Evolutionary conservation across 2,888 invertebrate genomes (phyloP), one percentile per base, ranked within the genome.

Genomic region (Molorchus minor): DNA sequence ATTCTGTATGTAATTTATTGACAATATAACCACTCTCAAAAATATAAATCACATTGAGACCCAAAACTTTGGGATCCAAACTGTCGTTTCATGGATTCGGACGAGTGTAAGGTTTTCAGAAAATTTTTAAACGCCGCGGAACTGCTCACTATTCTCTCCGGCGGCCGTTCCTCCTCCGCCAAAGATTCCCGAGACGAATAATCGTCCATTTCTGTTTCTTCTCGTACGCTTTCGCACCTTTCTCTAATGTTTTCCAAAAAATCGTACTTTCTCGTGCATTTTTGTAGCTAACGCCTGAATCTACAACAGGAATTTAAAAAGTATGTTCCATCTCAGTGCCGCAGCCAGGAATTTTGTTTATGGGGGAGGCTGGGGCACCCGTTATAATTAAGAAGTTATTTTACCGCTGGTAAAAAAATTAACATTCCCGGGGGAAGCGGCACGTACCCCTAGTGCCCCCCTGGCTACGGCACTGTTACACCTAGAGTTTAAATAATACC

Each of bases 81-180:
- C 5, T 52, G 46, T n/a, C 47, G 51, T 35, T 52, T 57, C 19
- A 57, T 47, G 13, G 62, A 56, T 35, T 58, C 38, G 7, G 53
- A 53, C 2, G 45, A 41, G 21, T 54, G 64, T 19, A 71, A 44
- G 43, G 63, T 66, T 45, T 69, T 74, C 35, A 77, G 57, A 53
- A 78, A 77, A 43, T 74, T 71, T 56, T 75, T 72, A 62, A 78
- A 78, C 3, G 75, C 78, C 2, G 69, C 56, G 0, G 78, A 77
- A 65, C 70, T 75, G 59, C 75, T 77, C n/a, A 77, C 75, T 16
- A 77, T 67, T 46, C 71, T 70, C 25, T 68, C 61, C 4, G 69
- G 69, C 41, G 52, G 56, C 46, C 53, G 62, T 10, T 64, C 44
- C 7, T 65, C 64, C 15, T 64, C 65, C n/a, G n/a, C n/a, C 13